Conservation (phyloP, 2,113 vertebrate species). For the Sciurus niger region DNA sequence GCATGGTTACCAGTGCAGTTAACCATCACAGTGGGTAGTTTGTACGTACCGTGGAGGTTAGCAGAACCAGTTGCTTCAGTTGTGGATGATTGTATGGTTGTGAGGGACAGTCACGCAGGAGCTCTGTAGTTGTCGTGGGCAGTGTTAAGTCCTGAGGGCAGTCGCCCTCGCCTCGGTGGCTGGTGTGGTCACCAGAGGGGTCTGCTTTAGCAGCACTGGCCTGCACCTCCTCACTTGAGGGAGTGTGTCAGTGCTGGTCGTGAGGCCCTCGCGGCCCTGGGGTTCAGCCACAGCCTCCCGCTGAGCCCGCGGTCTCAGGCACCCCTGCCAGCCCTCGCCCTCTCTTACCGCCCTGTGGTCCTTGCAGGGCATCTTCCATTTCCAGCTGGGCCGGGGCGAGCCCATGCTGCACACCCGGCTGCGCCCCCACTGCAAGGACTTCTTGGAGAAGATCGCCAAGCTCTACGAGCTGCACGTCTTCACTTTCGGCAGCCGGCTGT, state of each 20-base stretch:
- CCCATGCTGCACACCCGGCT: slow-evolving; percentile 98
- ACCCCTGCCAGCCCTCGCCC: background rate
- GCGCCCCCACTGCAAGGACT: slow-evolving; percentile 97
- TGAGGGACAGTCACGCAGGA: too few species aligned
- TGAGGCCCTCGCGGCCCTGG: background rate
- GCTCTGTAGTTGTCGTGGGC: background rate
- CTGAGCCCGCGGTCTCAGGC: background rate
- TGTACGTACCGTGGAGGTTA: background rate
- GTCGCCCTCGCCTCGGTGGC: too few species aligned
- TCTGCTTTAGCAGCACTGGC: too few species aligned
- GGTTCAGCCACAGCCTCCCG: too few species aligned
- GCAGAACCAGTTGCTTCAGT: too few species aligned
- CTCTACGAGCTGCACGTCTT: slow-evolving; percentile 98
- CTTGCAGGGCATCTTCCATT: slow-evolving; percentile 97
- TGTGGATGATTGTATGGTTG: too few species aligned
- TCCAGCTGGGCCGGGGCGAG: slow-evolving; percentile 97
- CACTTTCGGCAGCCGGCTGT: slow-evolving; percentile 98
- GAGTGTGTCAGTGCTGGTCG: too few species aligned
- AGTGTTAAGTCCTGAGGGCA: too few species aligned
- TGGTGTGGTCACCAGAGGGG: too few species aligned
- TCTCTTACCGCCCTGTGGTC: background rate
- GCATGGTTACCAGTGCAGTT: background rate
- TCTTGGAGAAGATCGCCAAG: slow-evolving; percentile 97
- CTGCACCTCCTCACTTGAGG: too few species aligned
- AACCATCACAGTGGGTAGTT: background rate